These are phyloP conservation scores for Cyclophora albipunctata DNA, from an alignment of 2,888 invertebrate genomes.

Conservation along the genomic window DNA sequence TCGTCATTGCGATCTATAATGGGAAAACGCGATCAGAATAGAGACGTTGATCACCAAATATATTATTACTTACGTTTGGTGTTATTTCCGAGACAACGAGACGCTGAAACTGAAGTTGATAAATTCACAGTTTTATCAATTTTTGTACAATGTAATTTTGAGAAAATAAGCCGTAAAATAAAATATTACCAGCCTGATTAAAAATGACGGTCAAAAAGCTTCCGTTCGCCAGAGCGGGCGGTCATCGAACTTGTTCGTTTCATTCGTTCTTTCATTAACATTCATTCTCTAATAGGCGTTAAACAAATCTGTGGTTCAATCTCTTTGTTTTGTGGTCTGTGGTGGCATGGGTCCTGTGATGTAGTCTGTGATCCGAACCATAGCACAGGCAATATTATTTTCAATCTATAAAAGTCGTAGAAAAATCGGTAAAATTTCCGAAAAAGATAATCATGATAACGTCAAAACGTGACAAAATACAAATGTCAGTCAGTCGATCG, in stretches of 20 bases:
- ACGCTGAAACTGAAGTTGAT: no score
- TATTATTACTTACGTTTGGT: slow-evolving; percentile 29
- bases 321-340: background rate
- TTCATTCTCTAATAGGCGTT: background rate
- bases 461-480: no score
- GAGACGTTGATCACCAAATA: slow-evolving; percentile 8
- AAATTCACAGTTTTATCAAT: no score
- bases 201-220: slow-evolving; percentile 56
- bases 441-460: background rate
- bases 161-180: background rate
- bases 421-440: background rate
- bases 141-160: background rate
- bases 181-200: slow-evolving; percentile 25
- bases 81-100: background rate
- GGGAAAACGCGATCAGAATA: slow-evolving; percentile 25
- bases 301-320: background rate
- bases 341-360: background rate
- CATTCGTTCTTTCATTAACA: background rate
- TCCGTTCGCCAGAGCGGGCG: slow-evolving; percentile 30
- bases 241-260: slow-evolving; percentile 36
- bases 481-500: no score
- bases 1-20: slow-evolving; percentile 37
- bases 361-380: background rate
- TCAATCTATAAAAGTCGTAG: background rate
- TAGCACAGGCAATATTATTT: no score